Evolutionary conservation across 2,797 vertebrate genomes (phyloP), one percentile per base, ranked within the genome.

Genomic region (Urocyon cinereoargenteus): DNA sequence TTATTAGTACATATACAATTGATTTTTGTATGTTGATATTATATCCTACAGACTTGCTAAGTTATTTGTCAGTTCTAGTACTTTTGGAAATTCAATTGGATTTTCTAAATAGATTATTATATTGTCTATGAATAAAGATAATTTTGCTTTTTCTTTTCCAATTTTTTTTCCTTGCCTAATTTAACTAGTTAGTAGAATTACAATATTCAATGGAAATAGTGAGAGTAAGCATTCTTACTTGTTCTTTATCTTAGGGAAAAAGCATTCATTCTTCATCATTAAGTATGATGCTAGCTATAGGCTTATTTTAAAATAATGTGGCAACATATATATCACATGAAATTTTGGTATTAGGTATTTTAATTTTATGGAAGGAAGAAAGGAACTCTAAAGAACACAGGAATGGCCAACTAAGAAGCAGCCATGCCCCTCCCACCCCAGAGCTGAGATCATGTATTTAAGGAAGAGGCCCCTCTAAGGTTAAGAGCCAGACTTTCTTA

Each of bases 291-390:
- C 84, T 34, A 86, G 22, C 49, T 86, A 22, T 86, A 86, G 51
- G 64, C 51, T 86, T 86, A 36, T 86, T 55, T 70, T 70, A 55
- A 86, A 70, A 28, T 70, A 86, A 11, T 70, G 49, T 34, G 10
- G 51, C 64, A 88, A 61, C 64, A 62, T 75, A 75, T 62, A 75
- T 57, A 75, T 75, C 61, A 34, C 14, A 36, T 36, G 28, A 31
- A 49, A 26, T 77, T 62, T 64, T 84, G 40, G 19, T 77, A 49
- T 90, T 31, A 70, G 16, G 5, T 85, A 68, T 72, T 61, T 93
- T 28, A 40, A 72, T 86, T 86, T 96, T 61, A 78, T 68, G 66
- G 51, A 89, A 86, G 49, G 83, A 40, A 64, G 77, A 90, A 86
- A 73, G 70, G 53, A 83, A 68, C n/a, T 72, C 66, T 45, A 45